Conservation (phyloP, 2,888 invertebrate species). For the Onchidella celtica region DNA sequence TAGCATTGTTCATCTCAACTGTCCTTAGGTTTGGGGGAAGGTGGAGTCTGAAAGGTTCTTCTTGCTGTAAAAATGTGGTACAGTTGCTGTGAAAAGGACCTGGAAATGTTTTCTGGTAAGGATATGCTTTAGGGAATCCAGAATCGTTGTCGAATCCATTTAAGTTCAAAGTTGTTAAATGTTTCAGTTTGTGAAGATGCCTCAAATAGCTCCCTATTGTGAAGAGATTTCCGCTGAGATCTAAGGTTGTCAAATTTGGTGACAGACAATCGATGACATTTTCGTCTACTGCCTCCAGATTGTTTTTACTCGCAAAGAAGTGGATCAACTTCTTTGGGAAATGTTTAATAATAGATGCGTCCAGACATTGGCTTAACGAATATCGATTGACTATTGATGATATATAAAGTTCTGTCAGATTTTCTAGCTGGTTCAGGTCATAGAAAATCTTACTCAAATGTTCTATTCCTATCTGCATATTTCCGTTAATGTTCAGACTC, state of each 20-base stretch:
- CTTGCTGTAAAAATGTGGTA: neutral
- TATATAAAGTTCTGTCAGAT: slow-evolving; percentile 28
- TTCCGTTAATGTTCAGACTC: slow-evolving; percentile 38
- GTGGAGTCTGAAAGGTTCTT: slow-evolving; percentile 9
- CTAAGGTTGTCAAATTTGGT: slow-evolving; percentile 29
- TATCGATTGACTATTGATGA: slow-evolving; percentile 39
- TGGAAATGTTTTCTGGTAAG: too few species aligned
- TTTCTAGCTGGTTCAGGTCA: slow-evolving; percentile 20
- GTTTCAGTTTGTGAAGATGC: slow-evolving; percentile 20
- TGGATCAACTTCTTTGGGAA: slow-evolving; percentile 27
- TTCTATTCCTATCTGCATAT: slow-evolving; percentile 41
- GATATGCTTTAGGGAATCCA: too few species aligned
- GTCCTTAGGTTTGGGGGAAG: slow-evolving; percentile 36
- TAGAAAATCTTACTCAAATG: slow-evolving; percentile 37
- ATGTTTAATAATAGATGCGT: slow-evolving; percentile 1
- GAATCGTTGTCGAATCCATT: too few species aligned
- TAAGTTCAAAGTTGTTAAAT: neutral
- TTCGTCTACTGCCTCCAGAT: slow-evolving; percentile 15
- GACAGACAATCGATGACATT: slow-evolving; percentile 29
- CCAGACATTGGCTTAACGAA: slow-evolving; percentile 32
- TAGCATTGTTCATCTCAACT: slow-evolving; percentile 1
- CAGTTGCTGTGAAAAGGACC: neutral
- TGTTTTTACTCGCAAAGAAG: slow-evolving; percentile 41
- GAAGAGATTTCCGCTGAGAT: slow-evolving; percentile 33
- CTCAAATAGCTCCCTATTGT: slow-evolving; percentile 43